A percentile compares a stretch with the other conserved stretches of the same genome.
Evolutionary conservation across 2,113 vertebrate species (phyloP).

Genomic region (Oceanites oceanicus): DNA sequence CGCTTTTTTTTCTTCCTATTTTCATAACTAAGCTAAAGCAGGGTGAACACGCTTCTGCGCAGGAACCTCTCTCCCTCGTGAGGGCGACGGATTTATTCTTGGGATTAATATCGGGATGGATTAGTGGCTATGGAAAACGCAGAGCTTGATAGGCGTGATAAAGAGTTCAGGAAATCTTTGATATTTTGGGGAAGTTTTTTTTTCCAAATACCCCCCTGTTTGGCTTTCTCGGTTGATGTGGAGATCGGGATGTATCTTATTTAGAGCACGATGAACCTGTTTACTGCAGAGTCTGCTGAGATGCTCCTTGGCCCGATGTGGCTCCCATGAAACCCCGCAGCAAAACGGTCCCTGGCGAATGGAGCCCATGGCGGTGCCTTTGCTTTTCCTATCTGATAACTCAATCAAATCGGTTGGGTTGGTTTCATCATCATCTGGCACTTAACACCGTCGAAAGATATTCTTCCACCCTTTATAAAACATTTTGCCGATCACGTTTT

Average conservation of each 20-base stretch:
- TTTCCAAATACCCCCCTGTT: not conserved
- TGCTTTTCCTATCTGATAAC: not conserved
- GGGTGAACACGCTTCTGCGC: not conserved
- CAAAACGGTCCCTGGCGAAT: not conserved
- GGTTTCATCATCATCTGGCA: not conserved
- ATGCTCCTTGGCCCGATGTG: not conserved
- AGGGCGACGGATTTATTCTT: not conserved
- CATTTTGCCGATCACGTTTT: accelerated
- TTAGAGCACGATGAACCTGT: not conserved
- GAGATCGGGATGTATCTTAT: not conserved
- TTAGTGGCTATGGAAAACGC: not conserved
- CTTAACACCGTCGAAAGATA: too few species aligned
- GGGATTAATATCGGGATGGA: not conserved
- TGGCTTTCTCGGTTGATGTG: not conserved
- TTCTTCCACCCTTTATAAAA: not conserved
- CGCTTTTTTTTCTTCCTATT: not conserved
- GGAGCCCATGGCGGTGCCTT: not conserved
- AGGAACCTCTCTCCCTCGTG: not conserved
- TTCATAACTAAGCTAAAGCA: not conserved
- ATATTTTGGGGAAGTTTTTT: not conserved
- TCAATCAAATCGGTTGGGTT: not conserved
- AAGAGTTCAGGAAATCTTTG: not conserved
- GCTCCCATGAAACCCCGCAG: not conserved
- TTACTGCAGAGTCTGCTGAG: not conserved
- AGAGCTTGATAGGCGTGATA: not conserved